Evolutionary conservation across 2,888 invertebrate genomes (phyloP).

Genomic region (Neoascia interrupta): DNA sequence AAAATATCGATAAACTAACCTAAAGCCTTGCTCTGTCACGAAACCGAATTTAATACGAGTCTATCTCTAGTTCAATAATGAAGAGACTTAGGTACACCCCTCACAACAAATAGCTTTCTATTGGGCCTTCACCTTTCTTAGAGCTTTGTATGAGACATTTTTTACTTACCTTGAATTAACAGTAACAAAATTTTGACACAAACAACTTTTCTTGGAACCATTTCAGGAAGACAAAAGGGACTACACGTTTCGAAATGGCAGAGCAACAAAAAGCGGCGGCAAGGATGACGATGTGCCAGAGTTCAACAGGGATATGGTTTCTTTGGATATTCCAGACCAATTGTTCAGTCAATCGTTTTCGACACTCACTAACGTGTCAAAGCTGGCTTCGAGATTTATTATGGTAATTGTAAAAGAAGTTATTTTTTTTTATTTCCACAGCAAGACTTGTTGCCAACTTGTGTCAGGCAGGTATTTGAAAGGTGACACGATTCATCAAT

Average conservation of each 20-base stretch:
- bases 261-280: constrained; percentile 63
- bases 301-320: constrained; percentile 81
- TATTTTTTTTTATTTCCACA: background rate
- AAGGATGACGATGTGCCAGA: constrained; percentile 80
- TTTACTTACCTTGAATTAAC: background rate
- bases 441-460: too few relatives aligned
- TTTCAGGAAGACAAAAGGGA: constrained; percentile 56
- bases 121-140: background rate
- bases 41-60: too few relatives aligned
- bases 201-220: constrained; percentile 18
- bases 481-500: too few relatives aligned
- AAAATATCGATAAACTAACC: too few relatives aligned
- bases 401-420: constrained; percentile 80
- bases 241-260: constrained; percentile 13
- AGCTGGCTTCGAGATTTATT: constrained; percentile 82
- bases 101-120: too few relatives aligned
- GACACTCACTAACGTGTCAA: constrained; percentile 82
- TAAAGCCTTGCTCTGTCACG: too few relatives aligned
- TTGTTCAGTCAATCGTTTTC: constrained; percentile 83
- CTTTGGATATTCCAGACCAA: constrained; percentile 82
- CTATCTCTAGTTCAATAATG: too few relatives aligned
- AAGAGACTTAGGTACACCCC: too few relatives aligned
- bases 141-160: constrained; percentile 13
- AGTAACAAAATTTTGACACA: constrained; percentile 14
- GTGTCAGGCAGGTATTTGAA: too few relatives aligned